These are phyloP conservation scores for Andrena fulva DNA, from an alignment of 2,888 invertebrate species.

Conservation along the genomic window DNA sequence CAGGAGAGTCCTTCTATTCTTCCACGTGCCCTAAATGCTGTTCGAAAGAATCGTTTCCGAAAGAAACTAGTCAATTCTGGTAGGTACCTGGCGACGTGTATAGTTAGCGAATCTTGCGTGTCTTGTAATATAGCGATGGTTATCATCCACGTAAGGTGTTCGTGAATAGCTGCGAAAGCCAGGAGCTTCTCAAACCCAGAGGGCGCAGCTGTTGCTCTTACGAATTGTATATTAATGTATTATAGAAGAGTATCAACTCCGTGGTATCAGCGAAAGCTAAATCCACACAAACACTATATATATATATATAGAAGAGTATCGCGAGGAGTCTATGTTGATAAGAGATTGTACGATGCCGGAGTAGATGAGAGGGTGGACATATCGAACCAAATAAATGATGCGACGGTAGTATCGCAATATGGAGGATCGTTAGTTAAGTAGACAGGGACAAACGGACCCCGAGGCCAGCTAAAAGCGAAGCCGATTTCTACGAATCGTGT, in stretches of 20 bases:
- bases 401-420: conserved; percentile 7
- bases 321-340: conserved; percentile 6
- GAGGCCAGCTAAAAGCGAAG: background rate
- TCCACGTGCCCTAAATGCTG: too few species aligned
- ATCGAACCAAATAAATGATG: background rate
- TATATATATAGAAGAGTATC: conserved; percentile 16
- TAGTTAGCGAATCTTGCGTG: too few species aligned
- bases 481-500: conserved; percentile 15
- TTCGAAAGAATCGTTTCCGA: too few species aligned
- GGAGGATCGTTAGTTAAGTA: conserved; percentile 12
- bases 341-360: background rate
- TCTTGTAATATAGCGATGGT: background rate
- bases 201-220: background rate
- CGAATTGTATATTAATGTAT: conserved; percentile 33
- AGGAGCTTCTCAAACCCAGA: background rate
- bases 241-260: conserved; percentile 16
- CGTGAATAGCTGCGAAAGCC: background rate
- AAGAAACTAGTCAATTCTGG: too few species aligned
- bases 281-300: too few species aligned
- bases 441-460: background rate
- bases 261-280: too few species aligned
- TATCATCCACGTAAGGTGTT: background rate
- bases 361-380: conserved; percentile 6
- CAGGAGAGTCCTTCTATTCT: too few species aligned
- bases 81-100: too few species aligned